These are phyloP conservation scores for Paracanthobrama guichenoti DNA, from an alignment of 2,113 vertebrate genomes.

Conservation along the genomic window DNA sequence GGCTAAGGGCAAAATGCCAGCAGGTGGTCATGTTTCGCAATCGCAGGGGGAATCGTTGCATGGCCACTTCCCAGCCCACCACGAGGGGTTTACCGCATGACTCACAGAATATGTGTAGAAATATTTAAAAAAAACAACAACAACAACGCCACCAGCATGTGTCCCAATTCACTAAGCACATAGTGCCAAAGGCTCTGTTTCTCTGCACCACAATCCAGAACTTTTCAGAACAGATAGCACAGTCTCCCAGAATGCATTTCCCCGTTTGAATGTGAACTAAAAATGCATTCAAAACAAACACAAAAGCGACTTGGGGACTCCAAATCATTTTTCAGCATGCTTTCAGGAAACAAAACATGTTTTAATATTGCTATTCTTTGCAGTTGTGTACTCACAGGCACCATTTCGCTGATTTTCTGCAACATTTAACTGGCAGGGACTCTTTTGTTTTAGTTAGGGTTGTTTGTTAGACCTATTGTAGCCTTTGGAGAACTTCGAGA, in stretches of 20 bases:
- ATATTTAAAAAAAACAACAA: not conserved
- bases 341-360: slow-evolving; percentile 9
- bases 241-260: not conserved
- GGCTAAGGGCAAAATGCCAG: slow-evolving; percentile 23
- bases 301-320: not conserved
- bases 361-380: slow-evolving; percentile 12
- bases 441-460: not conserved
- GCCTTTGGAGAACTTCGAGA: not conserved
- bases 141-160: not conserved
- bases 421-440: not conserved
- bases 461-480: not conserved
- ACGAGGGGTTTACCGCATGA: not conserved
- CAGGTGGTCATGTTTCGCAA: slow-evolving; percentile 26
- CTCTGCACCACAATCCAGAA: not conserved
- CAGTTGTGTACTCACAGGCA: not conserved
- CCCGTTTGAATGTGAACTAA: not conserved
- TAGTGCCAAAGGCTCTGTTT: slow-evolving; percentile 6
- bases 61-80: slow-evolving; percentile 1
- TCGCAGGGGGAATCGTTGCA: not conserved
- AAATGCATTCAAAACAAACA: slow-evolving; percentile 21
- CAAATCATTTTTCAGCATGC: not conserved
- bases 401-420: not conserved
- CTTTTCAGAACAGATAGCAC: not conserved
- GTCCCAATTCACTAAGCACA: not conserved
- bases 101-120: not conserved